Base-by-base conservation (phyloP, 2,797 vertebrate species). In the Eremophila alpestris region DNA sequence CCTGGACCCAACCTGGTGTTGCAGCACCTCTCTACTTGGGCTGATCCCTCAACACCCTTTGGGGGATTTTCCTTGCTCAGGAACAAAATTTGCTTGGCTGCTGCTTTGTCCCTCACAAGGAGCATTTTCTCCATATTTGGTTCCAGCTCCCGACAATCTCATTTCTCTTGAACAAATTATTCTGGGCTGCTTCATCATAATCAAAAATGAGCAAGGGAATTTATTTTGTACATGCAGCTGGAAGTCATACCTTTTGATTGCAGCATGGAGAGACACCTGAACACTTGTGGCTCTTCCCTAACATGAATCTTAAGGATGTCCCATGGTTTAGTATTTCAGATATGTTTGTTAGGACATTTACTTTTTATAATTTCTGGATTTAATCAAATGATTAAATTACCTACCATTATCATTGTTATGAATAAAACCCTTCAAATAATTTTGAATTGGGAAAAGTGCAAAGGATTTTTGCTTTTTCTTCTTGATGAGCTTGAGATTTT, bases 321-420 rank as follows among this genome's bases (percentile, higher is more conserved):
- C 0, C 5, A 5, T 3, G 17, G 7, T 43, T 83, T 63, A 34
- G 6, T 16, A 32, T 38, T 40, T 71, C 6, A 46, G 14, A 32
- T 41, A 23, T 13, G 4, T 36, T 55, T 58, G 64, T 49, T 13
- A 4, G 7, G 22, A 30, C 5, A 36, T 14, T 51, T 70, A 18
- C 1, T 49, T 41, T 20, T 45, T 17, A 19, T 60, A 5, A 43
- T 12, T 29, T 62, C 27, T 20, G 11, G 64, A 46, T 34, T 56
- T 67, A 75, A 45, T 12, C 3, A 75, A 49, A 68, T n/a, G 56
- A 30, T 41, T 67, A 81, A 77, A n/a, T 34, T 2, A 18, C 23
- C 2, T 27, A 9, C 11, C 2, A 5, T 48, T 60, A 14, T 7
- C 0, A 2, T 30, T 46, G 6, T 11, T 2, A 22, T 9, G 3